These are phyloP conservation scores for Ophion obscuratus DNA, from an alignment of 2,888 invertebrate genomes.

Conservation along the genomic window DNA sequence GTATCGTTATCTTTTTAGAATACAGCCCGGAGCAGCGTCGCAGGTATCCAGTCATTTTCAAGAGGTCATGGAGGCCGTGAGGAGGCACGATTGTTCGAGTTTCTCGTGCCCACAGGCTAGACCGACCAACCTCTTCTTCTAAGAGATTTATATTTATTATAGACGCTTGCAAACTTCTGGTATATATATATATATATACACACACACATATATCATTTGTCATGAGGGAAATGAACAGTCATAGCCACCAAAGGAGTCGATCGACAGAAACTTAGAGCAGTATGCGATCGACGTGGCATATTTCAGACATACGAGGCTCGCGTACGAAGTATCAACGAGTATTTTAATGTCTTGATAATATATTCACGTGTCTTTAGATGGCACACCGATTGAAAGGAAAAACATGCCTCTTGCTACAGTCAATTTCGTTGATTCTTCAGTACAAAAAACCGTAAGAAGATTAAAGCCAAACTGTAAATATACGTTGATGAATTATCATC, in stretches of 20 bases:
- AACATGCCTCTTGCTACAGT: conserved; percentile 37
- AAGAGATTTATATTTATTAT: conserved; percentile 19
- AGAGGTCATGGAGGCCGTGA: conserved; percentile 90
- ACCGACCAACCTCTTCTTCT: conserved; percentile 76
- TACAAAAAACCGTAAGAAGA: conserved; percentile 46
- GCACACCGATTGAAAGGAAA: conserved; percentile 39
- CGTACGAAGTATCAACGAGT: conserved; percentile 57
- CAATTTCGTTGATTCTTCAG: conserved; percentile 50
- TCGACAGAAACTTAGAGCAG: conserved; percentile 17
- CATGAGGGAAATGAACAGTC: conserved; percentile 47
- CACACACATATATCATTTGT: not conserved
- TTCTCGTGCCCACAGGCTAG: conserved; percentile 86
- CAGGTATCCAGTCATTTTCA: conserved; percentile 89
- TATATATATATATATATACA: conserved; percentile 10
- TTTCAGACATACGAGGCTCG: conserved; percentile 60
- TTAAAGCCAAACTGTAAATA: conserved; percentile 69
- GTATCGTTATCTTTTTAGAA: conserved; percentile 83
- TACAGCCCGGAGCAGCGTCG: conserved; percentile 86
- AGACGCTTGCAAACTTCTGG: conserved; percentile 29
- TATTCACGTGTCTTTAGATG: conserved; percentile 31
- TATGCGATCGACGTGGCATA: conserved; percentile 44
- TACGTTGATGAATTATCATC: conserved; percentile 34
- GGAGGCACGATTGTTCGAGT: conserved; percentile 88
- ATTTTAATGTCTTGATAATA: conserved; percentile 34
- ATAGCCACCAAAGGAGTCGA: conserved; percentile 35